A percentile compares a stretch with the other conserved stretches of the same genome.
phyloP scores from a whole-genome alignment of 2,797 vertebrate species.

The Mallotus villosus region DNA sequence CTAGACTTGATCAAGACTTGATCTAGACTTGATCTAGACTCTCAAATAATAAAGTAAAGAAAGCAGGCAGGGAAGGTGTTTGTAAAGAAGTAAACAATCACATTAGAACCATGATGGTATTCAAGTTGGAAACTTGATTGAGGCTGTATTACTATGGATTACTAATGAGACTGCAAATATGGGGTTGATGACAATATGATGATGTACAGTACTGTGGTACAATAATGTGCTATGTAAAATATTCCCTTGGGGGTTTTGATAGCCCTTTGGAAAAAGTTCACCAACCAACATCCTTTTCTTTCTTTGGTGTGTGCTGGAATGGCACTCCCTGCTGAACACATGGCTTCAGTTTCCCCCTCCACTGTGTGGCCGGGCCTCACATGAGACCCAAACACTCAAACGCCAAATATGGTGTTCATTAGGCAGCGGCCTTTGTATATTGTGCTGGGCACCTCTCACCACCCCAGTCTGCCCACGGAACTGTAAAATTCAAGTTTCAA shows the following conservation, averaged over 20 bases:
- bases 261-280: slow-evolving; percentile 29
- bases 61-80: not conserved
- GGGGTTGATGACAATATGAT: slow-evolving; percentile 34
- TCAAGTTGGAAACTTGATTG: slow-evolving; percentile 23
- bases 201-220: not conserved
- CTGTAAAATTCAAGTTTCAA: slow-evolving; percentile 6
- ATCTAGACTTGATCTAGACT: slow-evolving; percentile 1
- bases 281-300: slow-evolving; percentile 47
- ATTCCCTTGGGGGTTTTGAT: slow-evolving; percentile 35
- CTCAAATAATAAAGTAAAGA: slow-evolving; percentile 6
- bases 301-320: slow-evolving; percentile 10
- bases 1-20: too few relatives aligned
- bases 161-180: slow-evolving; percentile 33
- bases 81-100: slow-evolving; percentile 1
- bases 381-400: slow-evolving; percentile 62
- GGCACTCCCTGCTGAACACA: slow-evolving; percentile 58
- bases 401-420: slow-evolving; percentile 73
- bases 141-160: slow-evolving; percentile 23
- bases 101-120: slow-evolving; percentile 20
- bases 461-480: slow-evolving; percentile 3
- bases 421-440: slow-evolving; percentile 30
- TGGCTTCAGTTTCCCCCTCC: slow-evolving; percentile 61
- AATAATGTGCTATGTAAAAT: slow-evolving; percentile 26
- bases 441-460: slow-evolving; percentile 36
- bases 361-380: slow-evolving; percentile 50